phyloP scores from a whole-genome alignment of 2,888 invertebrate genomes.

The Diadegma fenestrale region DNA sequence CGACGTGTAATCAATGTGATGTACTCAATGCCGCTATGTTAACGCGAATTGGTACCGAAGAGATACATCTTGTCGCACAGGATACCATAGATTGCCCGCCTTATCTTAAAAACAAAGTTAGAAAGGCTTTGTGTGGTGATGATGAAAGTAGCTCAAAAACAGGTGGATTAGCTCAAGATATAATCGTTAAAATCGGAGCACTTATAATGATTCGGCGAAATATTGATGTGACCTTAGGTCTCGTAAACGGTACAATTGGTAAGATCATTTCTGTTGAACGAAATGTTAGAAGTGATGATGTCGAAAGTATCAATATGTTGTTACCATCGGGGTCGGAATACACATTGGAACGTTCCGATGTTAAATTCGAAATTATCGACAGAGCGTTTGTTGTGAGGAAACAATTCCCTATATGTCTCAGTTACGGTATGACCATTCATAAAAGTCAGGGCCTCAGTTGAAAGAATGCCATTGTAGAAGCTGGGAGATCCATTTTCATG shows the following conservation, averaged over 20 bases:
- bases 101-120: conserved; percentile 63
- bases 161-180: conserved; percentile 73
- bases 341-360: conserved; percentile 63
- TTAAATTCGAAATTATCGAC: conserved; percentile 71
- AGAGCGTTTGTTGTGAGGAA: conserved; percentile 66
- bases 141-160: conserved; percentile 71
- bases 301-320: conserved; percentile 67
- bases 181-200: conserved; percentile 70
- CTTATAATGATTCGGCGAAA: conserved; percentile 74
- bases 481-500: conserved; percentile 68
- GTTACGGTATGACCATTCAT: conserved; percentile 74
- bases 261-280: conserved; percentile 63
- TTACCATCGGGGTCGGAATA: conserved; percentile 62
- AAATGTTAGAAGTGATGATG: conserved; percentile 42
- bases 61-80: conserved; percentile 65
- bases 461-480: conserved; percentile 69
- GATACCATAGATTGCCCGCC: conserved; percentile 69
- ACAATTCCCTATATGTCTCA: conserved; percentile 73
- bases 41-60: conserved; percentile 48
- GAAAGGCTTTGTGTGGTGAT: conserved; percentile 57
- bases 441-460: conserved; percentile 73
- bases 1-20: conserved; percentile 70
- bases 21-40: conserved; percentile 69
- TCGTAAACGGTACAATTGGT: conserved; percentile 74
- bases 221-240: conserved; percentile 73